Evolutionary conservation across 2,113 vertebrate species (phyloP), one percentile per base, ranked within the genome.

Genomic region (Tupaia tana): DNA sequence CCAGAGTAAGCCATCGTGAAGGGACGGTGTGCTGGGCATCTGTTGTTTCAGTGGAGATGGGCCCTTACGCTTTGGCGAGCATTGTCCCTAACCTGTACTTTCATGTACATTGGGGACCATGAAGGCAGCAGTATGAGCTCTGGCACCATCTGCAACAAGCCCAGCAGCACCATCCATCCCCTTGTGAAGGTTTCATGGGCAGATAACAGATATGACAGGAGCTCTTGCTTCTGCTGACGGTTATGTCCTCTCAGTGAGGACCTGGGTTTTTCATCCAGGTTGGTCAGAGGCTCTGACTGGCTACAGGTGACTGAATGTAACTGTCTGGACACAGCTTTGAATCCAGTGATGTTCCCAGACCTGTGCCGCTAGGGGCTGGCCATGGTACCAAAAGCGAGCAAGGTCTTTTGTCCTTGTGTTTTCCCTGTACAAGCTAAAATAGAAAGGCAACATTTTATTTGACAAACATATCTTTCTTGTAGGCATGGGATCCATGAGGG

Each of bases 381-480:
- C 0, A 0, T 4, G 18, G 19, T 20, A 3, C 27, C 56, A 19
- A 90, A 82, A 66, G 54, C 2, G 5, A 86, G 52, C 0, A 0
- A 31, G 13, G 14, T 19, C 18, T 0, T 67, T 6, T 6, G 4
- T 13, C 29, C 19, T 0, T 0, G 0, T 19, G 64, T 79, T 6
- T 10, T 8, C 3, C n/a, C 54, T 14, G 3, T 3, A 20, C 0
- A 2, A 24, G 43, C 24, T 1, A 27, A 10, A n/a, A 54, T 1
- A 27, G 10, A n/a, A 54, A 24, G 1, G 6, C 58, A 80, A 54
- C 70, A 27, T 75, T 61, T 77, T 6, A 9, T 54, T 64, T 20
- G 84, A 43, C 63, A 52, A 43, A 75, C 52, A 27, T 22, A 20
- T 6, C 20, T 52, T 22, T 31, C 70, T 64, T 0, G 69, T 1